Evolutionary conservation across 2,888 invertebrate genomes (phyloP).

Genomic region (Torymus texanus): DNA sequence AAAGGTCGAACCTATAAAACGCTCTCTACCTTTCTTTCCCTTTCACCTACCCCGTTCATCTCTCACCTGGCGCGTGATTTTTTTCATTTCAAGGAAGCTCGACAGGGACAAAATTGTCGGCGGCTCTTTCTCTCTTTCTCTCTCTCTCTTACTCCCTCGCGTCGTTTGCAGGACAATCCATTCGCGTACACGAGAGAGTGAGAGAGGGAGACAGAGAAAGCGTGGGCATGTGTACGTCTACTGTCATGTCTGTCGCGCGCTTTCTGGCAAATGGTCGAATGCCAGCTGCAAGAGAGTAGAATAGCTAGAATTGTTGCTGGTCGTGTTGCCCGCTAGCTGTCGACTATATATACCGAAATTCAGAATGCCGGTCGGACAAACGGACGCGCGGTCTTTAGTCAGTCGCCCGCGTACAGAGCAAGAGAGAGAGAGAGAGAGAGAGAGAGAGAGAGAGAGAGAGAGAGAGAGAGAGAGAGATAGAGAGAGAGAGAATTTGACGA

Average conservation of each 20-base stretch:
- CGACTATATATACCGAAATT: conserved; percentile 41
- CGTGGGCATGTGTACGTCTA: no score
- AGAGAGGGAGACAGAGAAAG: conserved; percentile 18
- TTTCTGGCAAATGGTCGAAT: conserved; percentile 44
- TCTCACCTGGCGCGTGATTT: conserved; percentile 34
- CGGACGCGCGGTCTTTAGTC: conserved; percentile 30
- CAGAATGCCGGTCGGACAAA: conserved; percentile 22
- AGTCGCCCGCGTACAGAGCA: not conserved
- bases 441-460: not conserved
- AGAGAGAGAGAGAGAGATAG: no score
- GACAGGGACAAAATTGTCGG: conserved; percentile 25
- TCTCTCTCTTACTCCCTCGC: not conserved
- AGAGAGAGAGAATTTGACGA: conserved; percentile 23
- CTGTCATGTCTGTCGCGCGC: not conserved
- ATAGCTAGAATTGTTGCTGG: conserved; percentile 58
- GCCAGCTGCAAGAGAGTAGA: conserved; percentile 58
- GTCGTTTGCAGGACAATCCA: conserved; percentile 40
- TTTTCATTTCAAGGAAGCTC: conserved; percentile 50
- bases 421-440: no score
- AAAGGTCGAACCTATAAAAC: conserved; percentile 18
- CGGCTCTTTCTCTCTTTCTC: not conserved
- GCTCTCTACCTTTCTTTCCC: not conserved
- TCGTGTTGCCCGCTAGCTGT: conserved; percentile 28
- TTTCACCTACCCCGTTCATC: conserved; percentile 4
- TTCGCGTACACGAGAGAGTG: not conserved